Base-by-base conservation (phyloP, 2,888 invertebrate genomes). In the Marasmarcha lunaedactyla region DNA sequence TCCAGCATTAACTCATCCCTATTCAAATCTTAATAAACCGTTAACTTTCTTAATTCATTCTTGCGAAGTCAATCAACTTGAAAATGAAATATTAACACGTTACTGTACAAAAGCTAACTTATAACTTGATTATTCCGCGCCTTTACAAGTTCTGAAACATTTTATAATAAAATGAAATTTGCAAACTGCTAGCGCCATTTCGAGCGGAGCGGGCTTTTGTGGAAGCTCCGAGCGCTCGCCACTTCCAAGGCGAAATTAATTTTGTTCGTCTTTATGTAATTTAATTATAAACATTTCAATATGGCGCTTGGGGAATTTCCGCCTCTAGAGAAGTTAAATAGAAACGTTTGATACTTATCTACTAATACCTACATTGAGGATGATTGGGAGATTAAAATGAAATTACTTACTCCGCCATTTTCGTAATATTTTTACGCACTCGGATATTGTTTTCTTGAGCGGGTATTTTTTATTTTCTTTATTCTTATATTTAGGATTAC, bases 71-170 rank as follows among this genome's bases (percentile, higher is more conserved):
- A 30, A 30, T 83, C 77, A 84, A 79, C 73, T 84, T 79, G 68
- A 72, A 79, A 81, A 83, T 84, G 79, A 83, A 84, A 84, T 84
- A 84, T 84, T 84, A 84, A 83, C 84, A 79, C 81, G 78, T 83
- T 74, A 78, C 66, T 71, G 79, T 81, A 74, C 81, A 83, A 78
- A 81, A 83, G 73, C 72, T 74, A 78, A 81, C 78, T 79, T 83
- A 81, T 83, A 81, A 83, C 76, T 81, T 79, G 74, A 83, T 83
- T 79, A 81, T 79, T 79, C 76, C 79, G 77, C 76, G 77, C 65
- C 71, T 65, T 65, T 62, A 71, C 68, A 73, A 74, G 77, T 76
- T 74, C 71, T 71, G 76, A 79, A 79, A 79, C 76, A 78, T 79
- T 70, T 20, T 20, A 20, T 20, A 68, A 59, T 71, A 71, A 83